Percentiles rank a stretch among this genome's conserved stretches.
Evolutionary conservation across 2,113 vertebrate genomes (phyloP).

Genomic region (Eulemur macaco): DNA sequence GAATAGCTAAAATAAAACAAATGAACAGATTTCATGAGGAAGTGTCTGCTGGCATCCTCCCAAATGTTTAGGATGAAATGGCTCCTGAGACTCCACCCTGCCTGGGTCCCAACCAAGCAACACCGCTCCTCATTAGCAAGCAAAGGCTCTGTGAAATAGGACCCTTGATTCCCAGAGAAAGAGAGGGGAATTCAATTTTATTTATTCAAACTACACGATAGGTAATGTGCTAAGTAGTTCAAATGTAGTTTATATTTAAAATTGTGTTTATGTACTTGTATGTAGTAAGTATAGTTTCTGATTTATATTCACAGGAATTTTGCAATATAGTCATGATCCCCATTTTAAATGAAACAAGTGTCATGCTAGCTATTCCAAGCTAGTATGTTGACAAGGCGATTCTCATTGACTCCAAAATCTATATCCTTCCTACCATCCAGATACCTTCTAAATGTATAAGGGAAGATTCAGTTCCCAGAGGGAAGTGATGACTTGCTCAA

Average conservation of each 20-base stretch:
- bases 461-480: not conserved
- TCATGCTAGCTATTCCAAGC: not conserved
- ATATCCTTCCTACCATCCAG: not conserved
- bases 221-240: too few relatives aligned
- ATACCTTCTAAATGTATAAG: not conserved
- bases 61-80: not conserved
- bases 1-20: not conserved
- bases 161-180: too few relatives aligned
- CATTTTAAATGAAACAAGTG: not conserved
- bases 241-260: not conserved
- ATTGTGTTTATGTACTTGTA: too few relatives aligned
- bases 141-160: accelerated
- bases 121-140: accelerated
- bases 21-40: accelerated
- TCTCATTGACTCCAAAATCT: not conserved
- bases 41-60: accelerated
- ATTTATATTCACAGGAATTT: not conserved
- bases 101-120: too few relatives aligned
- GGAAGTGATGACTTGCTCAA: too few relatives aligned
- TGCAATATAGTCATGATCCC: accelerated
- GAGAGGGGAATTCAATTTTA: not conserved
- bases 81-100: accelerated
- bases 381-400: not conserved
- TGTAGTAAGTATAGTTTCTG: not conserved
- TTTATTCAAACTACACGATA: not conserved